Conservation (phyloP, 1,140 invertebrate genomes). For the Lycorma delicatula region DNA sequence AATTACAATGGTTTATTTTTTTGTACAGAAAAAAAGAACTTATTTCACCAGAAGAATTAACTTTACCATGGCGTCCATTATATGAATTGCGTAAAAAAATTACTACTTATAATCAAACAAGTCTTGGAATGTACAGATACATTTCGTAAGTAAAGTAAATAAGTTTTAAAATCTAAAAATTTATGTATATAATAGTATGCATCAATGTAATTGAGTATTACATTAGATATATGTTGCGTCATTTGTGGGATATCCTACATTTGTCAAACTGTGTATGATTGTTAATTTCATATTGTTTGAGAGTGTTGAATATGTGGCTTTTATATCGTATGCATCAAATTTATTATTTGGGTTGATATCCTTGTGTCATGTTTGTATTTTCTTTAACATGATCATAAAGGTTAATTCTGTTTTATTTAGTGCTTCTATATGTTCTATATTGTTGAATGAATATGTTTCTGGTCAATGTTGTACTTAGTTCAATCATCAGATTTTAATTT, state of each 20-base stretch:
- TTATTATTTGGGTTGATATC: no score
- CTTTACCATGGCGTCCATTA: slow-evolving; percentile 77
- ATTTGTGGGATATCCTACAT: background rate
- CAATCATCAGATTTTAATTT: no score
- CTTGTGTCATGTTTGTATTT: no score
- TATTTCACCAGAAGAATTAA: slow-evolving; percentile 67
- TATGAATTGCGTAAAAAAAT: slow-evolving; percentile 54
- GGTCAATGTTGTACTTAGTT: no score
- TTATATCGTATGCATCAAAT: background rate
- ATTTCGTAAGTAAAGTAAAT: slow-evolving; percentile 46
- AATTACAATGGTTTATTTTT: no score
- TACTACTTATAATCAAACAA: slow-evolving; percentile 43
- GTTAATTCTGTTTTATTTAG: no score
- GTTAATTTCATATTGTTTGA: background rate
- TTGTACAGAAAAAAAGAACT: slow-evolving; percentile 63
- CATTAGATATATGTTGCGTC: background rate
- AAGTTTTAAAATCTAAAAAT: slow-evolving; percentile 7
- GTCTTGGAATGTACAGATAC: slow-evolving; percentile 54
- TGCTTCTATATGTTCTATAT: no score
- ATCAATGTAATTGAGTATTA: background rate
- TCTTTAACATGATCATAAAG: no score
- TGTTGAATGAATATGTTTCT: no score
- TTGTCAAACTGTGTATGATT: background rate
- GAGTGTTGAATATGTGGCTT: background rate
- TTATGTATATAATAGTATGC: background rate